Percentiles rank a stretch among this genome's conserved stretches.
Evolutionary conservation across 2,888 invertebrate species (phyloP).

Genomic region (Antheraea yamamai): DNA sequence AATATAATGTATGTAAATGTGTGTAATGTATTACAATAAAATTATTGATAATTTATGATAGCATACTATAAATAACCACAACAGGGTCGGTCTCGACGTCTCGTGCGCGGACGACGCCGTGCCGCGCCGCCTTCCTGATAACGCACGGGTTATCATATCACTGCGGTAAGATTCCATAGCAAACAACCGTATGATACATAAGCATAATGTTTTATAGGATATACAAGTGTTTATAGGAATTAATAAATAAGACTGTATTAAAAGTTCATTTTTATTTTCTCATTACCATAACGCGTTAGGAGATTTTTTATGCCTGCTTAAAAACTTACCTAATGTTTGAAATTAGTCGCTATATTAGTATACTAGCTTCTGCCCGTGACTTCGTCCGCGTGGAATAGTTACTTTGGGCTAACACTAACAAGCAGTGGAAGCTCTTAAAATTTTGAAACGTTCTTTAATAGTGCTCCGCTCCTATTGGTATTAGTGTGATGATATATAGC

Average conservation of each 20-base stretch:
- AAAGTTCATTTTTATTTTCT: neutral
- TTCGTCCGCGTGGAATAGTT: no score
- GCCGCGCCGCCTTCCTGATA: constrained; percentile 46
- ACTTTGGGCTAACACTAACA: no score
- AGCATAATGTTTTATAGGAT: constrained; percentile 16
- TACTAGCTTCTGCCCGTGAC: no score
- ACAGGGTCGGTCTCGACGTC: constrained; percentile 66
- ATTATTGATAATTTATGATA: constrained; percentile 28
- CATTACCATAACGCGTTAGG: neutral
- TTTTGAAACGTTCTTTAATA: no score
- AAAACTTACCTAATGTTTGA: no score
- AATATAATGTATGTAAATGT: constrained; percentile 21
- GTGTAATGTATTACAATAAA: constrained; percentile 40
- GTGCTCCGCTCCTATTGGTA: no score
- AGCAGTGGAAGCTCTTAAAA: no score
- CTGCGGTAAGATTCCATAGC: constrained; percentile 77
- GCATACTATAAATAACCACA: constrained; percentile 47
- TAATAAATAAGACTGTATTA: neutral
- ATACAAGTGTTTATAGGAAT: neutral
- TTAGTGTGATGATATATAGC: no score
- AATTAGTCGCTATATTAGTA: no score
- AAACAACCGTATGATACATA: constrained; percentile 56
- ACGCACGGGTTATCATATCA: constrained; percentile 61
- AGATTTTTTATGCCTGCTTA: no score
- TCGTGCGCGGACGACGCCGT: constrained; percentile 56